These are phyloP conservation scores for Dunckerocampus dactyliophorus DNA, from an alignment of 2,113 vertebrate species.

Conservation along the genomic window DNA sequence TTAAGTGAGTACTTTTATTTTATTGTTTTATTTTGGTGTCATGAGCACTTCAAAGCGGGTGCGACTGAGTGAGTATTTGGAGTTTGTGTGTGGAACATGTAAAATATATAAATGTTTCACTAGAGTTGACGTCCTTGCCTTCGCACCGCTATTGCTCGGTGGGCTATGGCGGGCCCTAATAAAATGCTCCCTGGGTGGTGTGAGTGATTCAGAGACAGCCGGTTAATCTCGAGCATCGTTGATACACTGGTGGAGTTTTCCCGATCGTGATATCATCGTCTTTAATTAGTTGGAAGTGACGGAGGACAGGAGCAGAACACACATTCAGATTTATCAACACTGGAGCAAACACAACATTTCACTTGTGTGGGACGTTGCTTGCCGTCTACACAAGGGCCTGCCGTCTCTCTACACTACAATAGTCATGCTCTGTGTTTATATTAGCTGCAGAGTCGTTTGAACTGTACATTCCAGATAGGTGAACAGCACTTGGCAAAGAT, in stretches of 20 bases:
- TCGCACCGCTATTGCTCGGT: too few species aligned
- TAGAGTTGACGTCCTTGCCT: too few species aligned
- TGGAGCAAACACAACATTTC: conserved; percentile 21
- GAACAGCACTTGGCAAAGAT: conserved; percentile 65
- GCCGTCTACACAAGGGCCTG: conserved; percentile 36
- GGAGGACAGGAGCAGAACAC: conserved; percentile 48
- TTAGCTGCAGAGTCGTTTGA: conserved; percentile 62
- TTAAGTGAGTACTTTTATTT: too few species aligned
- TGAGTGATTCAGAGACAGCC: conserved; percentile 4
- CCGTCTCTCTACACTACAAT: conserved; percentile 44
- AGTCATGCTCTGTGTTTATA: conserved; percentile 61
- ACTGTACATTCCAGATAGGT: conserved; percentile 76
- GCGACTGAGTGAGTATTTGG: too few species aligned
- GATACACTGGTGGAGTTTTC: conserved; percentile 7
- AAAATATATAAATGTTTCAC: too few species aligned
- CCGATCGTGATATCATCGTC: conserved; percentile 33
- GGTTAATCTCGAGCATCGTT: conserved; percentile 7
- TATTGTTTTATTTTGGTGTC: too few species aligned
- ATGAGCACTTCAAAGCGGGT: too few species aligned
- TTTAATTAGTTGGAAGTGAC: conserved; percentile 44
- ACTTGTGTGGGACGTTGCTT: conserved; percentile 33
- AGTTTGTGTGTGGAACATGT: too few species aligned
- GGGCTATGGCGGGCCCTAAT: too few species aligned
- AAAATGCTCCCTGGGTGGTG: conserved; percentile 6
- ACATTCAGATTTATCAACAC: conserved; percentile 37